Conservation (phyloP, 2,113 vertebrate species). For the Stegostoma tigrinum region DNA sequence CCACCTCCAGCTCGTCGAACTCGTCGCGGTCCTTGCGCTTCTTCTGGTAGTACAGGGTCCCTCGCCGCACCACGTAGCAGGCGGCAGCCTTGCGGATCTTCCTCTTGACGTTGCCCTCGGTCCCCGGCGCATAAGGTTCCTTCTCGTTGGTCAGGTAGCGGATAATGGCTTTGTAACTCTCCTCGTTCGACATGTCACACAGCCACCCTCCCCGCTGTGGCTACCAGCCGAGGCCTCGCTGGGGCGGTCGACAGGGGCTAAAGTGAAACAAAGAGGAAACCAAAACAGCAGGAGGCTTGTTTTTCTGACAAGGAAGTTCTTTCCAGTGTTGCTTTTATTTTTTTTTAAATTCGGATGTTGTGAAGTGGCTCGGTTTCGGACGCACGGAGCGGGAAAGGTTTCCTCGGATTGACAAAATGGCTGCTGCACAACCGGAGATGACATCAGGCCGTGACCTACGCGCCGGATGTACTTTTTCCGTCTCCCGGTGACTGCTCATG, state of each 20-base stretch:
- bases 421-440: slow-evolving; percentile 96
- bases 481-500: neutral
- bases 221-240: neutral
- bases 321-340: neutral
- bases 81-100: slow-evolving; percentile 94
- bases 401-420: slow-evolving; percentile 94
- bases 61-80: slow-evolving; percentile 85
- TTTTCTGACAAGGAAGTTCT: neutral
- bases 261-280: too few species aligned
- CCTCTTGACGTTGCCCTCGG: slow-evolving; percentile 86
- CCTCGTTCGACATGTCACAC: slow-evolving; percentile 81
- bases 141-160: slow-evolving; percentile 91
- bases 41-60: slow-evolving; percentile 83
- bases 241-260: neutral
- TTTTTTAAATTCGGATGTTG: neutral
- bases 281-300: neutral
- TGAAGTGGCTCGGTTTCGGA: slow-evolving; percentile 9
- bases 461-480: neutral
- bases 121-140: slow-evolving; percentile 90
- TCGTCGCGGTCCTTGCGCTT: slow-evolving; percentile 79
- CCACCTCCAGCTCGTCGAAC: slow-evolving; percentile 91
- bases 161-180: slow-evolving; percentile 93
- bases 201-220: neutral
- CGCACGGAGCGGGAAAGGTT: slow-evolving; percentile 52
- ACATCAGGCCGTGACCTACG: slow-evolving; percentile 48